Percentiles rank a stretch among this genome's conserved stretches.
Evolutionary conservation across 2,888 invertebrate species (phyloP).

Genomic region (Campoplex nolae): DNA sequence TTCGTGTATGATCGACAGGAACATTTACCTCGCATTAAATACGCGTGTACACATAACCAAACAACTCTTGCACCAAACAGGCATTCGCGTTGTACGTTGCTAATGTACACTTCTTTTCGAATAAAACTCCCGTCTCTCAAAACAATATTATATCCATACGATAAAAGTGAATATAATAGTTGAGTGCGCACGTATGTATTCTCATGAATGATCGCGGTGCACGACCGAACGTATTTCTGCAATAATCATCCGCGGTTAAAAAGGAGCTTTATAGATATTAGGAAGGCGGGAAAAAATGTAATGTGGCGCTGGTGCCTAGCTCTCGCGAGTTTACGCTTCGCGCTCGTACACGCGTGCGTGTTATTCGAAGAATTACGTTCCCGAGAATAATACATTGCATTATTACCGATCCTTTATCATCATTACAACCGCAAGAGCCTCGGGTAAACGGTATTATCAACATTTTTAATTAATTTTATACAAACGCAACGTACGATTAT

Average conservation of each 20-base stretch:
- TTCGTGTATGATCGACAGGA: slow-evolving; percentile 31
- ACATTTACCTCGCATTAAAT: slow-evolving; percentile 24
- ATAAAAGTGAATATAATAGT: too few relatives aligned
- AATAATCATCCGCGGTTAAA: slow-evolving; percentile 33
- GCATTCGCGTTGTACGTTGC: not conserved
- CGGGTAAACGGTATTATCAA: slow-evolving; percentile 34
- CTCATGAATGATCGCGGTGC: slow-evolving; percentile 35
- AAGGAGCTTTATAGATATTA: not conserved
- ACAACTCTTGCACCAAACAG: slow-evolving; percentile 21
- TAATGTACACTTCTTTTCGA: not conserved
- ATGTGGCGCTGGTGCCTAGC: not conserved
- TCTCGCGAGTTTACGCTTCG: slow-evolving; percentile 50
- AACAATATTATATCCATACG: not conserved
- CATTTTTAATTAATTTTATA: slow-evolving; percentile 27
- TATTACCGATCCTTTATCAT: slow-evolving; percentile 27
- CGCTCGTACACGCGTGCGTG: slow-evolving; percentile 29
- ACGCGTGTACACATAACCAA: slow-evolving; percentile 26
- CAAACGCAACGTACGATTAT: not conserved
- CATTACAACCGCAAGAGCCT: not conserved
- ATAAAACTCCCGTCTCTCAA: slow-evolving; percentile 1
- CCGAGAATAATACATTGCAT: slow-evolving; percentile 23
- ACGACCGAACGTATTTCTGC: slow-evolving; percentile 15
- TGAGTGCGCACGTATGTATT: not conserved
- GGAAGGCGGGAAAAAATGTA: slow-evolving; percentile 16
- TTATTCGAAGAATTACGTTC: slow-evolving; percentile 48